A percentile compares a stretch with the other conserved stretches of the same genome.
These are phyloP conservation scores for Myotis myotis DNA, from an alignment of 2,797 vertebrate species.

Conservation along the genomic window DNA sequence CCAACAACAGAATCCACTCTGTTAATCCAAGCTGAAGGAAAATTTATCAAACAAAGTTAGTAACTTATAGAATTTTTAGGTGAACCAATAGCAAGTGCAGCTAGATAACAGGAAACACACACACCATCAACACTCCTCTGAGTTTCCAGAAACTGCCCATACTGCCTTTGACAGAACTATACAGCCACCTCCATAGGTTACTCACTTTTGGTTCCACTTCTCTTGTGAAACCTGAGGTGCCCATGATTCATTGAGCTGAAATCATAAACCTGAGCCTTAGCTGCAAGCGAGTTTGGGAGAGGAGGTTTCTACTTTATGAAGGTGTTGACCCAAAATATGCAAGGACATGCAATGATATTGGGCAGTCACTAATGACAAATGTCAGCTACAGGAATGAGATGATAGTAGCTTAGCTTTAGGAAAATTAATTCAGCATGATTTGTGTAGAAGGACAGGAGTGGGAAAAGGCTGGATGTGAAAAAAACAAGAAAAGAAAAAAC, in stretches of 20 bases:
- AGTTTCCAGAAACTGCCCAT: neutral
- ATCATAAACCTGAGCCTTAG: neutral
- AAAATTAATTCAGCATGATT: neutral
- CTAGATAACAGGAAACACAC: neutral
- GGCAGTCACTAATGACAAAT: neutral
- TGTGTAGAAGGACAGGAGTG: neutral
- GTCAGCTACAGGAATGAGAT: neutral
- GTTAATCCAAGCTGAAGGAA: neutral
- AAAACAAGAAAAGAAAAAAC: neutral
- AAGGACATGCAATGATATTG: neutral
- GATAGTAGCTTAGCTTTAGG: neutral
- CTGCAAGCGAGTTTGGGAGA: constrained; percentile 1
- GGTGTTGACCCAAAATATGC: neutral
- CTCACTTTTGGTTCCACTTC: neutral
- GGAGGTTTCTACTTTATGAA: neutral
- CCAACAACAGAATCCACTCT: neutral
- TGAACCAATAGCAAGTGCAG: neutral
- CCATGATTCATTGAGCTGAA: neutral
- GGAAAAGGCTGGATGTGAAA: neutral
- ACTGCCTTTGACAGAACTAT: neutral
- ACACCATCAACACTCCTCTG: neutral
- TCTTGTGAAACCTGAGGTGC: neutral
- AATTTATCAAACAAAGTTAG: neutral
- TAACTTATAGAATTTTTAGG: neutral
- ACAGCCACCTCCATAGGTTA: neutral